A percentile compares a stretch with the other conserved stretches of the same genome.
These are phyloP conservation scores for Equus quagga DNA, from an alignment of 2,113 vertebrate genomes.

Conservation along the genomic window DNA sequence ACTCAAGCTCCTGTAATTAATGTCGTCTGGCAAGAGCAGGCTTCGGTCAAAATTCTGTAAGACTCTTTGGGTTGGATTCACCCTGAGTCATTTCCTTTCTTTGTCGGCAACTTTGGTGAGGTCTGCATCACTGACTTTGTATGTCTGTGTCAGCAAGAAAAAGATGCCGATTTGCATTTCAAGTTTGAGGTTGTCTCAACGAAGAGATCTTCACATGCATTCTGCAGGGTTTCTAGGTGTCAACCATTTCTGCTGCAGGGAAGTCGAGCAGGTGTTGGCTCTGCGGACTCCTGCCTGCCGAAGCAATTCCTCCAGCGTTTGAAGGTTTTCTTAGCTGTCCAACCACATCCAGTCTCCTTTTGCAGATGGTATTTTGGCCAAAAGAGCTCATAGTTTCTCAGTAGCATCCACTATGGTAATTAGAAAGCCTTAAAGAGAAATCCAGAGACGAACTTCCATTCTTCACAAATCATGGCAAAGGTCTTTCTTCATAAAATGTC, in stretches of 20 bases:
- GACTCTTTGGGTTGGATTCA: neutral
- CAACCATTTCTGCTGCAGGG: neutral
- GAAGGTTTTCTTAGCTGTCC: neutral
- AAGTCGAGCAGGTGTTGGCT: neutral
- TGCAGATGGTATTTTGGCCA: neutral
- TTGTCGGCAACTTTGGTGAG: neutral
- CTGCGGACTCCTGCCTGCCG: neutral
- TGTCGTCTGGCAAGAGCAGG: neutral
- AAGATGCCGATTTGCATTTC: neutral
- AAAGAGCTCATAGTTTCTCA: neutral
- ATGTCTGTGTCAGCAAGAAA: conserved; percentile 17
- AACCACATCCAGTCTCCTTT: neutral
- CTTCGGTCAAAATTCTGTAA: neutral
- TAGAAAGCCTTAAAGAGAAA: neutral
- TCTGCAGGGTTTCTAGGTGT: neutral
- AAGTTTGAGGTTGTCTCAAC: neutral
- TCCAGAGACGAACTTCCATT: neutral
- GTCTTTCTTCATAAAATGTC: neutral
- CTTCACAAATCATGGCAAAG: neutral
- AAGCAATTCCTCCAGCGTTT: neutral
- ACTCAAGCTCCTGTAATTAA: neutral
- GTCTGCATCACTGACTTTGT: neutral
- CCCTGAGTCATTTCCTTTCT: conserved; percentile 29
- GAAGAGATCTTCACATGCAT: neutral
- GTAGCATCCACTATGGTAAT: neutral